A percentile compares a stretch with the other conserved stretches of the same genome.
These are phyloP conservation scores for Numenius arquata DNA, from an alignment of 2,113 vertebrate species.

Conservation along the genomic window DNA sequence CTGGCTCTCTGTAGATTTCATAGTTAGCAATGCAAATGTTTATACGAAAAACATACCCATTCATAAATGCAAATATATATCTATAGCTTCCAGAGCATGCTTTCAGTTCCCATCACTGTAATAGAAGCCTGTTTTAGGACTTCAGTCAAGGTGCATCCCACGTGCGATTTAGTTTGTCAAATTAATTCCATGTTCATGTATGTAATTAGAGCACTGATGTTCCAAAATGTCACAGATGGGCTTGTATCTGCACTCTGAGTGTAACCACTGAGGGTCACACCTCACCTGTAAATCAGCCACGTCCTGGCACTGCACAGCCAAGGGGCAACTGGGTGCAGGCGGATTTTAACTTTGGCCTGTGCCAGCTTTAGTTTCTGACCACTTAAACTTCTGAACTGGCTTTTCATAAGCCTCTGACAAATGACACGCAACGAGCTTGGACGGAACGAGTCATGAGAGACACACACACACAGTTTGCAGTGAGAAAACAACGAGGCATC, in stretches of 20 bases:
- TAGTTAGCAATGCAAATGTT: background rate
- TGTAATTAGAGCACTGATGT: background rate
- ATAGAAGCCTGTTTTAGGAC: background rate
- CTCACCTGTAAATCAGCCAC: accelerated
- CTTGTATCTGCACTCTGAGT: background rate
- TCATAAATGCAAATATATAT: background rate
- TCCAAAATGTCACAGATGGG: background rate
- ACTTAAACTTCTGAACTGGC: background rate
- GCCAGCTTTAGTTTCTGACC: background rate
- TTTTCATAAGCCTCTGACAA: background rate
- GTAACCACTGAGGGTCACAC: accelerated
- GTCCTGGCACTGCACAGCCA: accelerated
- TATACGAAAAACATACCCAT: background rate
- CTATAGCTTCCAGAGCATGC: background rate
- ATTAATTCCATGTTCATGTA: background rate
- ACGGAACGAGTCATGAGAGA: no score
- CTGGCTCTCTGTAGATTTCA: background rate
- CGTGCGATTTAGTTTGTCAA: background rate
- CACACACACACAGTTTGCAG: background rate
- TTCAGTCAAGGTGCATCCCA: background rate
- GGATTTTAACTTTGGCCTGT: background rate
- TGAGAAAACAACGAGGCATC: background rate
- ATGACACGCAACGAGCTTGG: background rate
- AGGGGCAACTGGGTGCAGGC: accelerated
- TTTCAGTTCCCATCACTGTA: background rate